These are phyloP conservation scores for Rugalucina vietnamica DNA, from an alignment of 2,888 invertebrate species.

Conservation along the genomic window DNA sequence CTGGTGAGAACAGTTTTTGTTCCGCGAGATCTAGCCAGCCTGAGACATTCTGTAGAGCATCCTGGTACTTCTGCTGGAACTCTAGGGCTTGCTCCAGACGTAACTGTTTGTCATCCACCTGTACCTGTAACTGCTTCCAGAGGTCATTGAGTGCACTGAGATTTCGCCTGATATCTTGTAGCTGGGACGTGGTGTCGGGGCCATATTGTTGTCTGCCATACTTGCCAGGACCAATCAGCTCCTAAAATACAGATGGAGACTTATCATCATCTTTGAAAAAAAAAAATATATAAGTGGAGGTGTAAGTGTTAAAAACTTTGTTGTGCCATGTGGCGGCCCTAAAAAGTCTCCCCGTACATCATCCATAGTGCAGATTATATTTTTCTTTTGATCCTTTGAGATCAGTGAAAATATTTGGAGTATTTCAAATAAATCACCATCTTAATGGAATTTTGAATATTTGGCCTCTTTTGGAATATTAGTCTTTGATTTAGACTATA, in stretches of 20 bases:
- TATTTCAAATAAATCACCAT: too few relatives aligned
- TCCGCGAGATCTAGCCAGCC: conserved; percentile 80
- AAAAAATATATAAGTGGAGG: too few relatives aligned
- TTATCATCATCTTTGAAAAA: too few relatives aligned
- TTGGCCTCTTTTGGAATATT: too few relatives aligned
- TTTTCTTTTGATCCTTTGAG: too few relatives aligned
- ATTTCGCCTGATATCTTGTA: conserved; percentile 69
- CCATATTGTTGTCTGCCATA: conserved; percentile 51
- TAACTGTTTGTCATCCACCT: conserved; percentile 73
- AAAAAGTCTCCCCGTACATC: too few relatives aligned
- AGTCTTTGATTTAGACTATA: too few relatives aligned
- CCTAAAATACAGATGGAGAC: conserved; percentile 29
- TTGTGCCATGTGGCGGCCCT: too few relatives aligned
- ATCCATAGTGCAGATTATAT: too few relatives aligned
- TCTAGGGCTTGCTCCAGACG: conserved; percentile 73
- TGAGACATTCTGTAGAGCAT: conserved; percentile 76
- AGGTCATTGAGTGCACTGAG: conserved; percentile 71
- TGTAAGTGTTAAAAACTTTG: too few relatives aligned
- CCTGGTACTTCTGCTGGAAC: conserved; percentile 80
- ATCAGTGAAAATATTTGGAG: too few relatives aligned
- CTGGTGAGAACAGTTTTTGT: conserved; percentile 72
- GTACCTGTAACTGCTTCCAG: conserved; percentile 74
- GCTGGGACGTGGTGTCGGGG: conserved; percentile 54
- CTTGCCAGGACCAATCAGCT: conserved; percentile 55
- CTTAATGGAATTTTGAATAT: too few relatives aligned